These are phyloP conservation scores for Suricata suricatta DNA, from an alignment of 2,113 vertebrate species.

Conservation along the genomic window DNA sequence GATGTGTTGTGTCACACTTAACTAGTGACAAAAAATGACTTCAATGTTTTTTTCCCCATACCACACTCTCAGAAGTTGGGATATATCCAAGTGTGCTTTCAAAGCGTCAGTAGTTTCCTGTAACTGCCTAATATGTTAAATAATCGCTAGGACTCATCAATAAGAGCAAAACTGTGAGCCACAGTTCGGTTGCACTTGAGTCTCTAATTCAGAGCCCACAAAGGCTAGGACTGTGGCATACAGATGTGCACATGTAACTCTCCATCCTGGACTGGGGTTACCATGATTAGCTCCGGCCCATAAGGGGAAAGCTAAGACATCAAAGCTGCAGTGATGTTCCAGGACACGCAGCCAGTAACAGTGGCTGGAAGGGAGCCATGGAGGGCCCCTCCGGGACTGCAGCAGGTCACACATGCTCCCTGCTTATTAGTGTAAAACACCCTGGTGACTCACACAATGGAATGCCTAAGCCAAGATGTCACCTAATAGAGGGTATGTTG, in stretches of 20 bases:
- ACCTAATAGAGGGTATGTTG: slow-evolving; percentile 36
- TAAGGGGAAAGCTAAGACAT: slow-evolving; percentile 52
- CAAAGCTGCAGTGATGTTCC: slow-evolving; percentile 35
- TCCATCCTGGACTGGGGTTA: slow-evolving; percentile 33
- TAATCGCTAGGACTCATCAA: slow-evolving; percentile 7
- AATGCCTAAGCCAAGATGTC: slow-evolving; percentile 58
- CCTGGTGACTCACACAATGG: slow-evolving; percentile 58
- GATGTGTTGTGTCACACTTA: neutral
- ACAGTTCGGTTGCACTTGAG: neutral
- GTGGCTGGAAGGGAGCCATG: neutral
- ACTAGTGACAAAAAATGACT: neutral
- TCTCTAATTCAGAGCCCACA: neutral
- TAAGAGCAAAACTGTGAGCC: neutral
- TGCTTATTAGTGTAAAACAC: slow-evolving; percentile 48
- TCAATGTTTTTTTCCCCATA: neutral
- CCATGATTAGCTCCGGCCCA: slow-evolving; percentile 35
- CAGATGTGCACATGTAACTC: slow-evolving; percentile 37
- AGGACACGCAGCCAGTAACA: neutral
- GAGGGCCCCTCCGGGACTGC: neutral
- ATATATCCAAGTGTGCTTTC: neutral
- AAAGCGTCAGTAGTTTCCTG: neutral
- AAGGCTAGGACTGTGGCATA: neutral
- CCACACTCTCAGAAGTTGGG: slow-evolving; percentile 7
- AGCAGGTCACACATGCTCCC: slow-evolving; percentile 35
- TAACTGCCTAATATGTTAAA: slow-evolving; percentile 6